A percentile compares a stretch with the other conserved stretches of the same genome.
phyloP scores from a whole-genome alignment of 1,140 invertebrate species.

The Nylanderia fulva region DNA sequence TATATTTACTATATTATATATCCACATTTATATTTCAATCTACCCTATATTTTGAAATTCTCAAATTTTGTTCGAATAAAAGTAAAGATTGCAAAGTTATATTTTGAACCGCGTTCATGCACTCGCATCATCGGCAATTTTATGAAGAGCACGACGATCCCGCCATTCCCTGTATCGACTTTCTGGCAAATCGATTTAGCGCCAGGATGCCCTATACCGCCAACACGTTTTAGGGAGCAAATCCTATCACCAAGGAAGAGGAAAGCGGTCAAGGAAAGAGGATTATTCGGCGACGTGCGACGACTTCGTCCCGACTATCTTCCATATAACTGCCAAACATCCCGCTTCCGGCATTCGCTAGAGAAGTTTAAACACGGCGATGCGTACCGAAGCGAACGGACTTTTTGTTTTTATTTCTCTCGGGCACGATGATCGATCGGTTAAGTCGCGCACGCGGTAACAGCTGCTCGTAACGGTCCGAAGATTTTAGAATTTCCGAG shows the following conservation, averaged over 20 bases:
- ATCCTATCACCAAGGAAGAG: constrained; percentile 68
- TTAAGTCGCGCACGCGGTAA: constrained; percentile 42
- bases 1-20: not conserved
- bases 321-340: constrained; percentile 30
- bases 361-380: constrained; percentile 36
- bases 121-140: not conserved
- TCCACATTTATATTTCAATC: constrained; percentile 7
- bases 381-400: constrained; percentile 11
- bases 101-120: not conserved
- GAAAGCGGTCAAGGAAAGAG: constrained; percentile 69
- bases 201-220: constrained; percentile 51
- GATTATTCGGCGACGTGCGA: constrained; percentile 69
- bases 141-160: not conserved
- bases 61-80: not conserved
- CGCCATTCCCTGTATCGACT: not conserved
- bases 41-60: not conserved
- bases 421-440: constrained; percentile 30
- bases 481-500: constrained; percentile 50
- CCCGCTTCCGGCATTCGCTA: constrained; percentile 13
- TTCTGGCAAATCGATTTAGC: constrained; percentile 63
- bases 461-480: constrained; percentile 53
- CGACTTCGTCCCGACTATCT: constrained; percentile 38
- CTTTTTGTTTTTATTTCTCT: constrained; percentile 41
- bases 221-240: constrained; percentile 63
- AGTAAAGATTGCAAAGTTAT: not conserved